Base-by-base conservation (phyloP, 2,797 vertebrate genomes). In the Bradypodion ventrale region DNA sequence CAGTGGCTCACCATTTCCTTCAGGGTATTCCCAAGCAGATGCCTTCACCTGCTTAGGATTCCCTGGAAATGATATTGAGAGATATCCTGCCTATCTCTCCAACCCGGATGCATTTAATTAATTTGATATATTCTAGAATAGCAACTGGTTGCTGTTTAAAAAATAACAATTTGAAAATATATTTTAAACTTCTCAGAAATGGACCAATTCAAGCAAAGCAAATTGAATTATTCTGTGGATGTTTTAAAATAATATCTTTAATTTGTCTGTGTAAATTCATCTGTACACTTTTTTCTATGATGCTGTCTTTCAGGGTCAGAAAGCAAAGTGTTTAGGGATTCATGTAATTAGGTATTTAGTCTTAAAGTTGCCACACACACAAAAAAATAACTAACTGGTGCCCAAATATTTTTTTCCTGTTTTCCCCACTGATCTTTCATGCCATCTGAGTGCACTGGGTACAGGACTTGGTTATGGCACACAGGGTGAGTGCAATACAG, bases 251-350 rank as follows among this genome's bases (percentile, higher is more conserved):
- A 85, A 87, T 88, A 93, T 90, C 75, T 65, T 80, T 86, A 83
- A 90, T 83, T 70, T 87, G 87, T 87, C 88, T 86, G 86, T 89
- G 59, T 62, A 83, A 81, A 80, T 84, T 75, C 87, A 8, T 87
- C 68, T 82, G 59, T 1, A 32, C 66, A 9, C 23, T 90, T 87
- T 85, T 85, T 7, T 73, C 19, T 85, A 90, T 75, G 89, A 80
- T 91, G 76, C 80, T 84, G 92, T 92, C n/a, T 75, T 82, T 89
- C 73, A 82, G 80, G 82, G 87, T 90, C 46, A 80, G 49, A 85
- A 87, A 74, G 69, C 74, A 89, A 90, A 89, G 80, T 84, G 75
- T 82, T 77, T 84, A 10, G 29, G 86, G 35, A 13, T 25, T 81
- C 63, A 87, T 87, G 32, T 75, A 80, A 91, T 32, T 42, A 56